Evolutionary conservation across 2,113 vertebrate species (phyloP), one percentile per base, ranked within the genome.

Genomic region (Helogale parvula): DNA sequence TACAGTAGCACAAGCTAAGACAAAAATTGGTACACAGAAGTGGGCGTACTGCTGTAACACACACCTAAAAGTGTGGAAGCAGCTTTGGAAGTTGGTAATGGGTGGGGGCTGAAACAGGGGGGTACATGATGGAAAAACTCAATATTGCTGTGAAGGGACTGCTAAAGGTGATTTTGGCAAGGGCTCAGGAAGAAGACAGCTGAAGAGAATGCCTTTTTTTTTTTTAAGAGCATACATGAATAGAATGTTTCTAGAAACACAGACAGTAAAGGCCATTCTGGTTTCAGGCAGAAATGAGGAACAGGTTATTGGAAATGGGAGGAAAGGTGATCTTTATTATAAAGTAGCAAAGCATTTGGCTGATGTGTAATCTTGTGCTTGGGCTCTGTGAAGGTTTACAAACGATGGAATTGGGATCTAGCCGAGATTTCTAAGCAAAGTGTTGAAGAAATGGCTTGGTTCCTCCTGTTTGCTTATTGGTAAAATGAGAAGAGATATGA

Each of bases 391-490:
- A 95, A 65, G 65, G 41, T 50, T 80, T 79, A 14, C 33, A 87
- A 71, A 41, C 50, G 66, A 80, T 52, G 72, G 80, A 71, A 95
- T 3, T 72, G 74, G 27, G 45, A 41, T 81, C 65, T 87, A 87
- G 83, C n/a, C 65, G 89, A 95, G n/a, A 87, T 95, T 63, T 86
- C 94, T 65, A 81, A 80, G 74, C 17, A 63, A 72, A 87, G 19
- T 65, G n/a, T 87, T 92, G 41, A 72, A 92, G 65, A 74, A 91
- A 9, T 60, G 16, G 41, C 7, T 29, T 69, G 65, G 50, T 92
- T 86, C 72, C 50, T 63, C 41, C 33, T 80, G 72, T 92, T n/a
- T 71, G 65, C 88, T 80, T 80, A 63, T 11, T 11, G 47, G 63
- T 23, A 63, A 91, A 69, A 33, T 79, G 82, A n/a, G 74, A 79